These are phyloP conservation scores for Phoxinus phoxinus DNA, from an alignment of 2,113 vertebrate species.

Conservation along the genomic window DNA sequence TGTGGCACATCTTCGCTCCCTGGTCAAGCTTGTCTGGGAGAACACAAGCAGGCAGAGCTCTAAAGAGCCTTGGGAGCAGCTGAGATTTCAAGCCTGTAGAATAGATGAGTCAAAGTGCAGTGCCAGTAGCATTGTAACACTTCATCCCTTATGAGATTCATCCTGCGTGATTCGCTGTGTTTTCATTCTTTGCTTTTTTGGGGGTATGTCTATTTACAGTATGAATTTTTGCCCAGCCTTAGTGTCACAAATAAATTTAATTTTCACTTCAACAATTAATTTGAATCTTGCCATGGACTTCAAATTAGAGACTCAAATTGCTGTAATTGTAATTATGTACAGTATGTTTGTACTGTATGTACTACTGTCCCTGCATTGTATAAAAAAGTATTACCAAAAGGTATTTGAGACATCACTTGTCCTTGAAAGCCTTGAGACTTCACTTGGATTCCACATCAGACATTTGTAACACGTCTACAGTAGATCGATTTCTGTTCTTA, in stretches of 20 bases:
- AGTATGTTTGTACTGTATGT: background rate
- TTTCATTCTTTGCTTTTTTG: constrained; percentile 3
- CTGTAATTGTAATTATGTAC: background rate
- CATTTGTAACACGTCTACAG: background rate
- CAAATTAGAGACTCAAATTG: too few species aligned
- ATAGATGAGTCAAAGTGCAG: constrained; percentile 14
- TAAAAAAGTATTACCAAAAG: background rate
- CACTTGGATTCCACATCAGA: background rate
- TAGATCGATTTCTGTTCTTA: background rate
- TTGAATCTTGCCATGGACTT: background rate
- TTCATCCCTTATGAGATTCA: background rate
- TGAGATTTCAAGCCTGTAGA: constrained; percentile 25
- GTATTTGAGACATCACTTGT: background rate
- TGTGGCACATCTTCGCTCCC: background rate
- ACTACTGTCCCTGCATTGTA: background rate
- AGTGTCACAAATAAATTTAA: too few species aligned
- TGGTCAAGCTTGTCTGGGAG: constrained; percentile 31
- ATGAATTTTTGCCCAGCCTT: background rate
- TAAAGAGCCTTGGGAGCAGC: background rate
- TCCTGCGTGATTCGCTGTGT: background rate
- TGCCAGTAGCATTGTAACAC: background rate
- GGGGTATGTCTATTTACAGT: background rate
- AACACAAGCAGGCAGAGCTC: constrained; percentile 17
- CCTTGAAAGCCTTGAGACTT: background rate
- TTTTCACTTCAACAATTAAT: background rate